Conservation (phyloP, 2,888 invertebrate genomes). For the Mantis religiosa region DNA sequence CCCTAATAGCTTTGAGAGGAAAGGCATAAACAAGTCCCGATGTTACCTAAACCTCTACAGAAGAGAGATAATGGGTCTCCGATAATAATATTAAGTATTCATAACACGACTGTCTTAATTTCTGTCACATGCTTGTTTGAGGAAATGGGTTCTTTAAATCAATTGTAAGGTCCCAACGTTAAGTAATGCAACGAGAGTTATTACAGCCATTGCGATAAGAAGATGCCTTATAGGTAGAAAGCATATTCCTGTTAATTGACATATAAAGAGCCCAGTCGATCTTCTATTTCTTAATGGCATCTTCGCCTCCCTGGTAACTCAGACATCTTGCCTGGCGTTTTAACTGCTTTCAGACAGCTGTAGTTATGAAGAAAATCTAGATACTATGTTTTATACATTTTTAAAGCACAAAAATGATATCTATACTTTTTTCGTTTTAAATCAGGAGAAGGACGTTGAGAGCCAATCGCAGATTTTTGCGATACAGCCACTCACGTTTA, state of each 20-base stretch:
- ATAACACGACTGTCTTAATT: neutral
- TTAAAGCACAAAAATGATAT: no score
- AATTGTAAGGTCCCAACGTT: neutral
- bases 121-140: neutral
- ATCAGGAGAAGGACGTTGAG: no score
- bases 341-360: no score
- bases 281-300: neutral
- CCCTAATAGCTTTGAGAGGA: neutral
- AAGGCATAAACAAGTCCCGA: neutral
- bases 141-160: slow-evolving; percentile 15
- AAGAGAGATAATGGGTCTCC: neutral
- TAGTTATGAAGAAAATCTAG: no score
- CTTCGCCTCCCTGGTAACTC: neutral
- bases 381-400: no score
- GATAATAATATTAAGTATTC: slow-evolving; percentile 10
- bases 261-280: neutral
- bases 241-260: neutral
- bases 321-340: no score
- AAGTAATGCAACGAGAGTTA: neutral
- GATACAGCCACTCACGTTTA: no score
- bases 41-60: neutral
- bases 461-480: no score
- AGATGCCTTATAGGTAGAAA: neutral
- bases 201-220: neutral
- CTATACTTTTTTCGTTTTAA: no score